Percentiles rank a stretch among this genome's conserved stretches.
These are phyloP conservation scores for Brenthis ino DNA, from an alignment of 2,888 invertebrate species.

Conservation along the genomic window DNA sequence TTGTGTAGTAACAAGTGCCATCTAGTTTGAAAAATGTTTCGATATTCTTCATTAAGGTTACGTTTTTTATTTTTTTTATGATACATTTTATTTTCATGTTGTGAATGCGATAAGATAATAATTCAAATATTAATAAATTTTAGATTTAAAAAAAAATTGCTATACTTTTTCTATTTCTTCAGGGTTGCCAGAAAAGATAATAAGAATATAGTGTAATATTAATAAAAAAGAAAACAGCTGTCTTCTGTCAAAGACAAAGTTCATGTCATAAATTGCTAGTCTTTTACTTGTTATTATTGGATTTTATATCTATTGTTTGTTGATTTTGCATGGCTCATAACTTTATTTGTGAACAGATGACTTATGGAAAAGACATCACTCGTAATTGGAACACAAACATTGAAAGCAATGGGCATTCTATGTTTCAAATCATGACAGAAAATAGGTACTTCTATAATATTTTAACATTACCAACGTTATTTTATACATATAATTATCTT, in stretches of 20 bases:
- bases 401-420: constrained; percentile 64
- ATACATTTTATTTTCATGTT: no score
- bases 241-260: constrained; percentile 30
- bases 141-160: neutral
- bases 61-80: no score
- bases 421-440: constrained; percentile 70
- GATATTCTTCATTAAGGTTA: no score
- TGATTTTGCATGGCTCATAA: constrained; percentile 27
- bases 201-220: constrained; percentile 18
- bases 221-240: constrained; percentile 36
- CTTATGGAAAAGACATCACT: constrained; percentile 59
- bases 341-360: constrained; percentile 55
- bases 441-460: constrained; percentile 59
- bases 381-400: constrained; percentile 59
- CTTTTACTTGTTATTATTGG: constrained; percentile 16
- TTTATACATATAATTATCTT: neutral
- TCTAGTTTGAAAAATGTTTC: no score
- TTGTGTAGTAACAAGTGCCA: no score
- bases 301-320: constrained; percentile 23
- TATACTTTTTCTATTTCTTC: neutral
- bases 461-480: no score
- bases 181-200: constrained; percentile 14
- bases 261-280: constrained; percentile 12
- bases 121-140: neutral
- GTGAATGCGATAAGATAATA: neutral